phyloP scores from a whole-genome alignment of 1,140 invertebrate species.

The Papilio polytes region DNA sequence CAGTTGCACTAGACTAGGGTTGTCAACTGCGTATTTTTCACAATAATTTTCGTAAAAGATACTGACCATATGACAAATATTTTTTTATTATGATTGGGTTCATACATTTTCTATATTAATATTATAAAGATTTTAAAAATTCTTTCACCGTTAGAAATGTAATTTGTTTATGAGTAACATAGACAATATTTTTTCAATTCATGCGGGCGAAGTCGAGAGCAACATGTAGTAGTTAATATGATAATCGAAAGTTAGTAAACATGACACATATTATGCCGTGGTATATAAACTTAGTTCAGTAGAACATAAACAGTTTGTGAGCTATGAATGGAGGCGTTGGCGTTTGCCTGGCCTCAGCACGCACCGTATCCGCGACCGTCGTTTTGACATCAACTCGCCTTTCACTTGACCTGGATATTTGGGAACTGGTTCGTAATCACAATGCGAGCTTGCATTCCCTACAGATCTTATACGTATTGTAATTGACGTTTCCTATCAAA shows the following conservation, averaged over 20 bases:
- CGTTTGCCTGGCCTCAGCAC: conserved; percentile 39
- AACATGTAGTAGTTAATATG: too few species aligned
- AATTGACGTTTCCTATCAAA: conserved; percentile 41
- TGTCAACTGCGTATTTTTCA: conserved; percentile 42
- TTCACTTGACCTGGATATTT: conserved; percentile 82
- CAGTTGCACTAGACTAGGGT: conserved; percentile 74
- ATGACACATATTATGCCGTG: background rate
- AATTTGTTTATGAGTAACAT: too few species aligned
- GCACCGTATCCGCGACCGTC: conserved; percentile 59
- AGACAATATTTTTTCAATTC: too few species aligned
- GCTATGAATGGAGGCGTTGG: conserved; percentile 38
- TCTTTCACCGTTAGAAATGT: too few species aligned
- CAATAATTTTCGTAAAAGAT: background rate
- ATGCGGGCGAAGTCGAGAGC: too few species aligned
- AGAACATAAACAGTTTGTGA: conserved; percentile 13
- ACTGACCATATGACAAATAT: too few species aligned
- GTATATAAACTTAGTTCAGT: conserved; percentile 3
- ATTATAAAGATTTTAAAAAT: too few species aligned
- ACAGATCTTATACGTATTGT: conserved; percentile 53
- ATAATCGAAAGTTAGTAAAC: background rate
- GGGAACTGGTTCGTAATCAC: conserved; percentile 78
- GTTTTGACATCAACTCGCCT: conserved; percentile 74
- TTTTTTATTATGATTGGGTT: too few species aligned
- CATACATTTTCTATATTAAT: too few species aligned
- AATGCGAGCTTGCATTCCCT: conserved; percentile 65